Conservation (phyloP, 1,140 invertebrate genomes). For the Radopholus similis region DNA sequence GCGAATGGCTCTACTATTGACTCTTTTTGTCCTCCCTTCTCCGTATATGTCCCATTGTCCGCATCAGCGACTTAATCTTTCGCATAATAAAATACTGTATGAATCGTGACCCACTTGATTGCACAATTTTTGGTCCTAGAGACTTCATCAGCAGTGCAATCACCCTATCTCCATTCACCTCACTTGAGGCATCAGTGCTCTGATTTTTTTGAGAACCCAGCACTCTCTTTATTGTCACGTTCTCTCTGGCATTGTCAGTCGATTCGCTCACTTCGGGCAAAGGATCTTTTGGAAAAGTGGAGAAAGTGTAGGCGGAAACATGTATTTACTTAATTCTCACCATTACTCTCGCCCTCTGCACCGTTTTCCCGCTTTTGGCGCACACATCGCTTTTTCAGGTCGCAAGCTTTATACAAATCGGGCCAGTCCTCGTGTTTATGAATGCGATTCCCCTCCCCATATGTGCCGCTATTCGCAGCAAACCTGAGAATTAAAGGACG, state of each 20-base stretch:
- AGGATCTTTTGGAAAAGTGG: neutral
- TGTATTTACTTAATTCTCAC: neutral
- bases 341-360: neutral
- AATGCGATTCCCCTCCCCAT: slow-evolving; percentile 29
- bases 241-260: neutral
- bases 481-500: too few species aligned
- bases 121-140: slow-evolving; percentile 8
- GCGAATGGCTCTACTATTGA: neutral
- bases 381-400: slow-evolving; percentile 37
- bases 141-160: slow-evolving; percentile 6
- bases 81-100: neutral
- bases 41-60: neutral
- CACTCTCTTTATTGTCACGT: neutral
- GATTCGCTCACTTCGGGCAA: slow-evolving; percentile 2
- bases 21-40: neutral
- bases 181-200: neutral
- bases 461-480: slow-evolving; percentile 40
- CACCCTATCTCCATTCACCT: neutral
- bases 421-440: slow-evolving; percentile 48
- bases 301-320: too few species aligned
- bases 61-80: neutral
- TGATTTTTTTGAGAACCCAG: neutral
- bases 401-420: slow-evolving; percentile 47
- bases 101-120: neutral
- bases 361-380: neutral